Percentiles rank a stretch among this genome's conserved stretches.
Evolutionary conservation across 2,113 vertebrate genomes (phyloP).

Genomic region (Zapornia atra): DNA sequence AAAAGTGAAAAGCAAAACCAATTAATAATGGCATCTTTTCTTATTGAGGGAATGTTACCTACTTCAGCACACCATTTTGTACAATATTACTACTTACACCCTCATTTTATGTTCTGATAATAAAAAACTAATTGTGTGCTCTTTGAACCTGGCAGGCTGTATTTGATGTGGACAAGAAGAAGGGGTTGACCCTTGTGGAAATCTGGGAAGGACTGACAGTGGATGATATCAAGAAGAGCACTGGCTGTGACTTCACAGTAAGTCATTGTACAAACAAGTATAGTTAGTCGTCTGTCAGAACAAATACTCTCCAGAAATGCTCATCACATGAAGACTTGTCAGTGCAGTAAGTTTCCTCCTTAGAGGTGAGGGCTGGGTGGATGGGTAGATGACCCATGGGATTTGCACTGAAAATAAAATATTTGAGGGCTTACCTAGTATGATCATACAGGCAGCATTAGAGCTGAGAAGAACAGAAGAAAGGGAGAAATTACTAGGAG

Average conservation of each 20-base stretch:
- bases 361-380: neutral
- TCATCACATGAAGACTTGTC: neutral
- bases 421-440: neutral
- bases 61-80: neutral
- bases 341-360: neutral
- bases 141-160: slow-evolving; percentile 82
- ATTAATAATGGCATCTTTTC: neutral
- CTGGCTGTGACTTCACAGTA: slow-evolving; percentile 89
- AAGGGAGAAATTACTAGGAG: neutral
- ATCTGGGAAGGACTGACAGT: slow-evolving; percentile 90
- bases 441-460: neutral
- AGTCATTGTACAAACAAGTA: slow-evolving; percentile 59
- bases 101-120: neutral
- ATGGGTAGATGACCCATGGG: neutral
- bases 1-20: neutral
- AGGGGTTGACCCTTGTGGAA: slow-evolving; percentile 91
- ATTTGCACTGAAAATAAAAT: neutral
- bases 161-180: slow-evolving; percentile 92
- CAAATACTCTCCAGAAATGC: neutral
- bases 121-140: neutral
- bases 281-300: neutral
- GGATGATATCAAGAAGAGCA: slow-evolving; percentile 92
- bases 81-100: neutral
- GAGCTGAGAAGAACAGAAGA: neutral
- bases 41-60: neutral